Conservation (phyloP, 2,888 invertebrate species). For the Agrochola macilenta region DNA sequence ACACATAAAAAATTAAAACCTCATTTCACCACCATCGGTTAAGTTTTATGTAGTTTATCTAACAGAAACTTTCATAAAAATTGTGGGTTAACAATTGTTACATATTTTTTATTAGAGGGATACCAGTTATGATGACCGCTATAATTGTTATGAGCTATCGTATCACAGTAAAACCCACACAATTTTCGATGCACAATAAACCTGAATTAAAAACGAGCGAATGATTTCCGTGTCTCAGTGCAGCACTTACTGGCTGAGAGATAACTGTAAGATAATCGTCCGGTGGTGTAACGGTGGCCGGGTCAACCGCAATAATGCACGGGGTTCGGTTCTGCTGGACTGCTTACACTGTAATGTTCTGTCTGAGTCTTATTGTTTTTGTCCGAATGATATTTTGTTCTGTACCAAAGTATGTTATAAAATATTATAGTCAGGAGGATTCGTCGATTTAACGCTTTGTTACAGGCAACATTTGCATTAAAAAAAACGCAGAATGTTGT, state of each 20-base stretch:
- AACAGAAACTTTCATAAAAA: too few relatives aligned
- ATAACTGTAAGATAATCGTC: conserved; percentile 70
- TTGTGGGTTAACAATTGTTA: too few relatives aligned
- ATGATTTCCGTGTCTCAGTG: conserved; percentile 44
- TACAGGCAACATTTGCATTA: too few relatives aligned
- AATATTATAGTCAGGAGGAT: neutral
- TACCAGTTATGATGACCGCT: too few relatives aligned
- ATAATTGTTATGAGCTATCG: too few relatives aligned
- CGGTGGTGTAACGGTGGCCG: conserved; percentile 65
- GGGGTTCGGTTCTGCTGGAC: conserved; percentile 50
- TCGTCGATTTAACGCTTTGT: neutral
- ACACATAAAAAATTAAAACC: too few relatives aligned
- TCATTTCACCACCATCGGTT: too few relatives aligned
- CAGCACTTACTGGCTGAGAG: conserved; percentile 9
- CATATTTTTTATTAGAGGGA: too few relatives aligned
- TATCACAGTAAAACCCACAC: conserved; percentile 6
- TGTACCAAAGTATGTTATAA: neutral
- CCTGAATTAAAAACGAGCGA: conserved; percentile 38
- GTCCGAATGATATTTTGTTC: conserved; percentile 6
- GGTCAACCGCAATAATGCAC: conserved; percentile 69
- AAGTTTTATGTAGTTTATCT: too few relatives aligned
- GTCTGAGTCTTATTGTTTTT: neutral
- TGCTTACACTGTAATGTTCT: conserved; percentile 14
- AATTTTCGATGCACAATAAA: conserved; percentile 37
- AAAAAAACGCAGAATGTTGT: too few relatives aligned